Evolutionary conservation across 1,140 invertebrate species (phyloP).

Genomic region (Halyomorpha halys): DNA sequence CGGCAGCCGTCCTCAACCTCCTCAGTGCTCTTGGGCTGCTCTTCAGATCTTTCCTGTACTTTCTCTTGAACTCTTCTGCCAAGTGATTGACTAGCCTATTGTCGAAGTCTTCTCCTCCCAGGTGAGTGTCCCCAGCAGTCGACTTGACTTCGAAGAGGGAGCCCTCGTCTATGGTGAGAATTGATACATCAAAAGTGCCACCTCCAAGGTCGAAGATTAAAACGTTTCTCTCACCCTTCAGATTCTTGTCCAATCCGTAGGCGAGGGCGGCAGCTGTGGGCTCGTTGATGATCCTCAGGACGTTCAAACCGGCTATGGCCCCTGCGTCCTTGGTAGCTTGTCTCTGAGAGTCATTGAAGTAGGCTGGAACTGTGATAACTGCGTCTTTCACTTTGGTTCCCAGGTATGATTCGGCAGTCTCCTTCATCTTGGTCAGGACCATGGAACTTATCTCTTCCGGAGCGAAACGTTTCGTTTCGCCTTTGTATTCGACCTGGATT

Average conservation of each 20-base stretch:
- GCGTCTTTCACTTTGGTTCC: constrained; percentile 40
- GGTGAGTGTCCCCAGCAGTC: too few relatives aligned
- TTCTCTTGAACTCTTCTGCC: constrained; percentile 47
- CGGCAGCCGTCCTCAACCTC: constrained; percentile 53
- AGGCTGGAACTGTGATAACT: constrained; percentile 53
- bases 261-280: constrained; percentile 59
- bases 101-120: too few relatives aligned
- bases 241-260: constrained; percentile 66
- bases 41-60: constrained; percentile 43
- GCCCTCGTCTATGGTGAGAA: constrained; percentile 49
- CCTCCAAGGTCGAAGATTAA: constrained; percentile 55
- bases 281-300: too few relatives aligned
- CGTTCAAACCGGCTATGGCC: too few relatives aligned
- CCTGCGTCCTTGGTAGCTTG: constrained; percentile 55
- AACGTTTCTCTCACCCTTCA: constrained; percentile 61
- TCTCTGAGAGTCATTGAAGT: constrained; percentile 59
- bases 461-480: constrained; percentile 59
- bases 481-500: constrained; percentile 64
- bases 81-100: too few relatives aligned
- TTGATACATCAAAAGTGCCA: constrained; percentile 73
- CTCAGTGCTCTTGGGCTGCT: constrained; percentile 43
- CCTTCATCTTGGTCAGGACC: too few relatives aligned
- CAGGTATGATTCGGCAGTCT: constrained; percentile 45
- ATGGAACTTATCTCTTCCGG: too few relatives aligned
- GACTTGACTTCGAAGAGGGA: too few relatives aligned